phyloP scores from a whole-genome alignment of 2,888 invertebrate species.

The Lottia gigantea region DNA sequence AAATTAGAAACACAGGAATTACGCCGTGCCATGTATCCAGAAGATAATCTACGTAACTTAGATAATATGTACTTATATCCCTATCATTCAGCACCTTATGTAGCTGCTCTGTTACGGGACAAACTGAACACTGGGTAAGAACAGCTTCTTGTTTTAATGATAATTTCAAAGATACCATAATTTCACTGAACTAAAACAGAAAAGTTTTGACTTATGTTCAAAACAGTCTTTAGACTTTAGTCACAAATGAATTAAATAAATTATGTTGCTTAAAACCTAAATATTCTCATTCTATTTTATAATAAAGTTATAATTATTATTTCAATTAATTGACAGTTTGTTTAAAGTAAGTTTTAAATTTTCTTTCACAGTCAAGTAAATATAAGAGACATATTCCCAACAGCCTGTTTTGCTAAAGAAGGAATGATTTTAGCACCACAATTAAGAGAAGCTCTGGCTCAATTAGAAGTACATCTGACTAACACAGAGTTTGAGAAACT shows the following conservation, averaged over 20 bases:
- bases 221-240: too few relatives aligned
- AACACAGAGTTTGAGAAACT: slow-evolving; percentile 36
- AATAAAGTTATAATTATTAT: too few relatives aligned
- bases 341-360: not conserved
- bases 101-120: slow-evolving; percentile 3
- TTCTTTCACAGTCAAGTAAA: slow-evolving; percentile 20
- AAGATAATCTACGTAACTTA: slow-evolving; percentile 18
- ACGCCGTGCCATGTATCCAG: slow-evolving; percentile 12
- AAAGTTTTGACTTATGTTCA: too few relatives aligned
- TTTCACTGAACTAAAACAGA: too few relatives aligned
- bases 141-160: too few relatives aligned
- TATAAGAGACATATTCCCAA: slow-evolving; percentile 31
- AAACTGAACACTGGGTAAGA: slow-evolving; percentile 18
- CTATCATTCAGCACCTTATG: slow-evolving; percentile 17
- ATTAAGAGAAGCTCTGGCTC: slow-evolving; percentile 32
- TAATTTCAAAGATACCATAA: too few relatives aligned
- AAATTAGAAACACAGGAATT: slow-evolving; percentile 1
- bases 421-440: slow-evolving; percentile 37
- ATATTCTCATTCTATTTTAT: too few relatives aligned
- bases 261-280: too few relatives aligned
- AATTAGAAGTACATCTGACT: slow-evolving; percentile 31
- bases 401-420: slow-evolving; percentile 30
- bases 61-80: slow-evolving; percentile 11
- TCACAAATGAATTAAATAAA: too few relatives aligned
- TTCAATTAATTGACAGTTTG: too few relatives aligned